Evolutionary conservation across 2,113 vertebrate species (phyloP), one percentile per base, ranked within the genome.

Genomic region (Cardinalis cardinalis): DNA sequence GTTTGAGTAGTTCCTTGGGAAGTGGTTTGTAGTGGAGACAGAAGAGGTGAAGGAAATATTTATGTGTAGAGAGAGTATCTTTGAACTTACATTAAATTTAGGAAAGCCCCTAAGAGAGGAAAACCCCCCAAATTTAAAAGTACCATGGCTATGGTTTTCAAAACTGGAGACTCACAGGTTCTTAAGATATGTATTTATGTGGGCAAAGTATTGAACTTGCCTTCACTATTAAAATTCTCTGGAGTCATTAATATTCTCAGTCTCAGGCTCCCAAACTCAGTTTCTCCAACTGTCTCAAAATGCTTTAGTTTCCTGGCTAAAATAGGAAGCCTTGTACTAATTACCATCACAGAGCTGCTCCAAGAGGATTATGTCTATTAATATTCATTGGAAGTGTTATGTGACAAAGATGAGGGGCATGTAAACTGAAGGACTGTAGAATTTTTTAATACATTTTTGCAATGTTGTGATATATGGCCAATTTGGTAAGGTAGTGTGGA

Each of bases 121-220:
- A 46, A 43, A 40, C 2, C 0, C 3, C 10, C 1, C 36, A 10
- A 70, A 44, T 9, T 28, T 9, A 8, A 15, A 59, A 74, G 25
- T 72, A 17, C 13, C 29, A 2, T 40, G 25, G 12, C 14, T 73
- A 4, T 21, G 7, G 7, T 70, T 82, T 89, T 79, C 55, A 76
- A 53, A 69, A 66, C 17, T 24, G 28, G 8, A 56, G 14, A 43
- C 5, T 49, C 20, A 6, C 15, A 82, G 11, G 36, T 87, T 51
- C n/a, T 81, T 19, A 29, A 29, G 12, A 11, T 58, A 14, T 38
- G 18, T 66, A 60, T 59, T 36, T 24, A 18, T 4, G 18, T 31
- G 5, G 8, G 10, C 5, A 23, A 66, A 49, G 7, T 61, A 25
- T 9, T 63, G 74, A 82, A 43, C 10, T 84, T 78, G 4, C 4